Evolutionary conservation across 1,140 invertebrate genomes (phyloP).

Genomic region (Leucophenga varia): DNA sequence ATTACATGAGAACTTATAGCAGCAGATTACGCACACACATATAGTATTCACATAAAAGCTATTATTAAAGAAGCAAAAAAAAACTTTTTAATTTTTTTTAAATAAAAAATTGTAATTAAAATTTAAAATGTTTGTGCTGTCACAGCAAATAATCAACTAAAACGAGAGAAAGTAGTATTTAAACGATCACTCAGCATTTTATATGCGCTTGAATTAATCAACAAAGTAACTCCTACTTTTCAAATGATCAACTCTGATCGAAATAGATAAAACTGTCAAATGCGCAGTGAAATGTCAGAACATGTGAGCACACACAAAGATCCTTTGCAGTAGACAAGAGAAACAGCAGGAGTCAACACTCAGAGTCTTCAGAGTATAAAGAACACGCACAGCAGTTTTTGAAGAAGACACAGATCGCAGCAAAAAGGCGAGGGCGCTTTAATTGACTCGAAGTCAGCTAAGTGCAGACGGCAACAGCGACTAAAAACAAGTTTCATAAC

Average conservation of each 20-base stretch:
- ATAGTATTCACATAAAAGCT: constrained; percentile 12
- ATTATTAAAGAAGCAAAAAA: constrained; percentile 24
- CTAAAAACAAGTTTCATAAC: constrained; percentile 7
- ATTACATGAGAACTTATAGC: too few relatives aligned
- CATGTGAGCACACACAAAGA: too few relatives aligned
- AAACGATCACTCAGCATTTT: constrained; percentile 45
- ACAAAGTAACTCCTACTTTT: too few relatives aligned
- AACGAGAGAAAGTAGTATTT: constrained; percentile 10
- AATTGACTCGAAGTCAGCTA: constrained; percentile 24
- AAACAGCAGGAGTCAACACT: constrained; percentile 49
- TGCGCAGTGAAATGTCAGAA: constrained; percentile 47
- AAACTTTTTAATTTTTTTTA: background rate
- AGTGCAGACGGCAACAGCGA: constrained; percentile 12
- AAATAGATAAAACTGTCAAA: constrained; percentile 34
- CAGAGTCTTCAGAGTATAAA: too few relatives aligned
- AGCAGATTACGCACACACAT: constrained; percentile 32
- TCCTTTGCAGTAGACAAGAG: too few relatives aligned
- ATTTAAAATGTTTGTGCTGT: constrained; percentile 18
- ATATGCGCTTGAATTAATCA: constrained; percentile 31
- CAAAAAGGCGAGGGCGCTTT: constrained; percentile 25
- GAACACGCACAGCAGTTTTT: too few relatives aligned
- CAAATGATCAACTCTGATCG: too few relatives aligned
- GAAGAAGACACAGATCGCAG: too few relatives aligned
- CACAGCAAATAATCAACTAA: constrained; percentile 24
- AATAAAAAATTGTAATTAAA: constrained; percentile 44